Conservation (phyloP, 2,113 vertebrate genomes). For the Odontophorus gujanensis region DNA sequence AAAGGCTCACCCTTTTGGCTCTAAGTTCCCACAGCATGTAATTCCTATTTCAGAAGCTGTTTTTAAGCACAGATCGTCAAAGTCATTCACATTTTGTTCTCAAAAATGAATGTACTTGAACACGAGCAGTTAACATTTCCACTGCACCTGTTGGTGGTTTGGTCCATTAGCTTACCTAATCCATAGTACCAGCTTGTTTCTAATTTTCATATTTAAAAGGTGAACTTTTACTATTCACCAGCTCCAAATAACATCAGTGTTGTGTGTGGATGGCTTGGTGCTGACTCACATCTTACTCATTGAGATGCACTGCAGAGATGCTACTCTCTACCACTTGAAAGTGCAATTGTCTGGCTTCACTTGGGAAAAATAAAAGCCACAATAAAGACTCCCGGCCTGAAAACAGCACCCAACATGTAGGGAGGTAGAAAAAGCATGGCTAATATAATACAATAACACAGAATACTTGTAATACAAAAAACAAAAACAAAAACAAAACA, state of each 20-base stretch:
- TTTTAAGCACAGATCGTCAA: background rate
- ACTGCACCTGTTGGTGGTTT: background rate
- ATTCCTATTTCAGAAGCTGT: background rate
- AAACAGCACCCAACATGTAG: background rate
- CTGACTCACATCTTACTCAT: background rate
- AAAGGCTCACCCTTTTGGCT: background rate
- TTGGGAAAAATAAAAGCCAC: background rate
- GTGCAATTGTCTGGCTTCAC: background rate
- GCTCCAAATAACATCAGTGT: background rate
- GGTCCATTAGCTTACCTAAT: background rate
- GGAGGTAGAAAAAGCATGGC: background rate
- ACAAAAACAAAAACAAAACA: background rate
- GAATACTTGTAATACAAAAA: background rate
- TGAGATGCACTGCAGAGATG: background rate
- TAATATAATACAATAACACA: background rate
- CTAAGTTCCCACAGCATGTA: background rate
- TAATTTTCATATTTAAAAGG: background rate
- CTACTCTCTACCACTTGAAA: background rate
- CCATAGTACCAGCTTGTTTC: background rate
- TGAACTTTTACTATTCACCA: background rate
- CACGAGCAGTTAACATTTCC: background rate
- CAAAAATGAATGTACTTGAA: background rate
- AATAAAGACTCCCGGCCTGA: background rate
- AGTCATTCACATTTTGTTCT: background rate
- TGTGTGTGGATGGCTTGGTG: background rate